Conservation (phyloP, 1,140 invertebrate species). For the Hylyphantes graminicola region DNA sequence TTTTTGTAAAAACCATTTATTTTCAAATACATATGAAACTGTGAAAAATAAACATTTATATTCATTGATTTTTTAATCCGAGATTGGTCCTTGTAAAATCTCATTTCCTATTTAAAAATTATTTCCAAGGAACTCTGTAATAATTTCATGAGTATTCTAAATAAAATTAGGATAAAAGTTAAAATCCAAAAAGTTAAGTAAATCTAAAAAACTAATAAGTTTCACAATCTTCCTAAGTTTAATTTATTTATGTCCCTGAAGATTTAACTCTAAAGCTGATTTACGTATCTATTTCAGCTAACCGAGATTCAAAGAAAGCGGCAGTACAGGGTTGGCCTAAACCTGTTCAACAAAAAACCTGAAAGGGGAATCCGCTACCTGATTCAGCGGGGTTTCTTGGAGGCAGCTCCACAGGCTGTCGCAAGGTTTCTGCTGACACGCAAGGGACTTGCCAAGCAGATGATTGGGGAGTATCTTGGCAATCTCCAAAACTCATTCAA, state of each 20-base stretch:
- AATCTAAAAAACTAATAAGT: too few relatives aligned
- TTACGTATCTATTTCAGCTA: conserved; percentile 58
- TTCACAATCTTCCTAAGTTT: not conserved
- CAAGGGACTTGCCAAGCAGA: conserved; percentile 97
- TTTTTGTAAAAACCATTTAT: too few relatives aligned
- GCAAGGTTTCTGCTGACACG: conserved; percentile 95
- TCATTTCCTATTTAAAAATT: too few relatives aligned
- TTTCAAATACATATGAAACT: too few relatives aligned
- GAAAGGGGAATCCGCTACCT: conserved; percentile 95
- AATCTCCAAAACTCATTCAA: conserved; percentile 96
- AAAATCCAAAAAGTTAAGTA: too few relatives aligned
- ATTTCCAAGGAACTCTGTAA: too few relatives aligned
- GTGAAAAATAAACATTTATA: too few relatives aligned
- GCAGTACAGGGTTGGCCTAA: conserved; percentile 96
- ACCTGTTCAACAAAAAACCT: conserved; percentile 92
- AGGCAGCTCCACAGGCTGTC: conserved; percentile 83
- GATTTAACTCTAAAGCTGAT: not conserved
- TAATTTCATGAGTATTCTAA: not conserved
- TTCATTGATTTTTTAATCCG: too few relatives aligned
- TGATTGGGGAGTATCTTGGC: conserved; percentile 99
- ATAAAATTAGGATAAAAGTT: too few relatives aligned
- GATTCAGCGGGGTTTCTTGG: conserved; percentile 92
- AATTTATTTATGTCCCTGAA: not conserved
- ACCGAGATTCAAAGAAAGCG: conserved; percentile 76
- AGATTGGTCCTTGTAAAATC: too few relatives aligned